A percentile compares a stretch with the other conserved stretches of the same genome.
These are phyloP conservation scores for Porites lobata DNA, from an alignment of 92 coral and sea anemone species.

Conservation along the genomic window DNA sequence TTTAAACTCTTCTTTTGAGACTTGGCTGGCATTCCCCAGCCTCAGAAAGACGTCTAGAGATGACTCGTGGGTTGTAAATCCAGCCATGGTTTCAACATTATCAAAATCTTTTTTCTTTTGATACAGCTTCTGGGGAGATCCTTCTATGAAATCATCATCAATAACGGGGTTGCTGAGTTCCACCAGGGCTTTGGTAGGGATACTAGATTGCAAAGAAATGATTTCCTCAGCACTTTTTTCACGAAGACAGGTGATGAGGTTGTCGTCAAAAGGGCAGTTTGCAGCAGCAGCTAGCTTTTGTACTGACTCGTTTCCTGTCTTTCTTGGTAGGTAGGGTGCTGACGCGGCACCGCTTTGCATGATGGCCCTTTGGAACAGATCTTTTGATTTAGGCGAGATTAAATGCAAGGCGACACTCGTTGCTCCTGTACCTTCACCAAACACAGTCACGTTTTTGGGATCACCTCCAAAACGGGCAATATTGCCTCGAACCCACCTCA, in stretches of 20 bases:
- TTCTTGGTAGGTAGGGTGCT: neutral
- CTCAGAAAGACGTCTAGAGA: neutral
- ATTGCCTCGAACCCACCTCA: conserved; percentile 50
- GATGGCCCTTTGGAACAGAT: conserved; percentile 14
- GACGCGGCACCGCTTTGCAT: conserved; percentile 22
- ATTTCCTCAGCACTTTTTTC: conserved; percentile 18
- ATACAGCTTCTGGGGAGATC: neutral
- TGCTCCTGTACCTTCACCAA: conserved; percentile 67
- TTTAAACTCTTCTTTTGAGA: neutral
- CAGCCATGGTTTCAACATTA: conserved; percentile 8
- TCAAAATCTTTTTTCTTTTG: neutral
- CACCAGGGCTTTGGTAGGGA: neutral
- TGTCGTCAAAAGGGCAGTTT: neutral
- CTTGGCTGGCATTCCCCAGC: neutral
- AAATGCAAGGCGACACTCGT: conserved; percentile 57
- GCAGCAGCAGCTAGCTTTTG: neutral
- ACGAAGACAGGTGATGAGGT: neutral
- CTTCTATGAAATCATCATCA: conserved; percentile 26
- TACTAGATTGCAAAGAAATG: neutral
- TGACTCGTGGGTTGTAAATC: conserved; percentile 15
- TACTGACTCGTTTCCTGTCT: neutral
- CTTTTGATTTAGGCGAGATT: conserved; percentile 24
- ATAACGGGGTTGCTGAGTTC: neutral
- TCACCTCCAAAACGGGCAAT: conserved; percentile 64
- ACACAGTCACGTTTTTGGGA: conserved; percentile 46